Conservation (phyloP, 1,140 invertebrate genomes). For the Rhagoletis zephyria region DNA sequence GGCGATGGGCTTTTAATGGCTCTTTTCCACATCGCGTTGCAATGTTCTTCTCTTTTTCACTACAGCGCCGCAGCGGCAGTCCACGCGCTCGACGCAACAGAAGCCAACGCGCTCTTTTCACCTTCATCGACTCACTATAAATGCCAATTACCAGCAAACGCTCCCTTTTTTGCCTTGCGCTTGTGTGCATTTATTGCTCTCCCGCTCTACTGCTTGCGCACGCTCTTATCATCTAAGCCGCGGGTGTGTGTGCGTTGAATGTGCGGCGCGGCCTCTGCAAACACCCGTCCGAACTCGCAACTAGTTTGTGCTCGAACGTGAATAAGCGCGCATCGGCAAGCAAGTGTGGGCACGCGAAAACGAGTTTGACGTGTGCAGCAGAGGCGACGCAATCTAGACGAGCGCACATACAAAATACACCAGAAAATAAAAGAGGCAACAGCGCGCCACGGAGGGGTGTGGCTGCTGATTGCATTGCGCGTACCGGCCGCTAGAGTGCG, state of each 20-base stretch:
- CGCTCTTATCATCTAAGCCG: not conserved
- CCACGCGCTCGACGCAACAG: too few species aligned
- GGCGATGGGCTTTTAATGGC: not conserved
- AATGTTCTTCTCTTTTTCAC: not conserved
- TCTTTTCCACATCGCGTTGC: not conserved
- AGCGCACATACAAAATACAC: not conserved
- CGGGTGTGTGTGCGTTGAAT: slow-evolving; percentile 53
- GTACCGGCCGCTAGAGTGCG: not conserved
- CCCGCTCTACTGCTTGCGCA: slow-evolving; percentile 58
- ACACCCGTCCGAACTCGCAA: slow-evolving; percentile 58
- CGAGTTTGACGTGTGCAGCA: slow-evolving; percentile 51
- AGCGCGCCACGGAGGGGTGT: slow-evolving; percentile 12
- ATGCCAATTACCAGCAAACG: not conserved
- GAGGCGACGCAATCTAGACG: slow-evolving; percentile 10
- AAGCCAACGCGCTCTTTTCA: not conserved
- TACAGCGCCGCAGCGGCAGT: not conserved
- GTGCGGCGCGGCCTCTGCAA: slow-evolving; percentile 58
- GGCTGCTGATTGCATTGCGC: slow-evolving; percentile 36
- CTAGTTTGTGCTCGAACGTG: slow-evolving; percentile 72
- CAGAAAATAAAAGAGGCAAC: not conserved
- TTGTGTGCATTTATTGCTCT: slow-evolving; percentile 17
- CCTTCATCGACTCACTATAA: not conserved
- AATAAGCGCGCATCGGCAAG: slow-evolving; percentile 68
- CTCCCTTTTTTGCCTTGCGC: not conserved
- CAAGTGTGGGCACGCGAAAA: slow-evolving; percentile 70